Base-by-base conservation (phyloP, 2,888 invertebrate species). In the Anaspis maculata region DNA sequence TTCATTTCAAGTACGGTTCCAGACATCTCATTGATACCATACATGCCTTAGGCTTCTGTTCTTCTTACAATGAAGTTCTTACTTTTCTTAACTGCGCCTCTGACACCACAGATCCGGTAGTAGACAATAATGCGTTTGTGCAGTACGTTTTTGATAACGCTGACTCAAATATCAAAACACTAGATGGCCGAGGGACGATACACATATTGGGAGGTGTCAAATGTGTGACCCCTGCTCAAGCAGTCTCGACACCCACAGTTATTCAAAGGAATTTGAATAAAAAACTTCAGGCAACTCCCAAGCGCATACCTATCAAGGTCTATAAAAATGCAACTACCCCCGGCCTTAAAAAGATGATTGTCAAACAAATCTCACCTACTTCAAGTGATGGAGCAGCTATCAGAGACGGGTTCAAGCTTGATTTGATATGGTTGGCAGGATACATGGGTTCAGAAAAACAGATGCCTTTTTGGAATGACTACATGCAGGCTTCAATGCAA, bases 131-230 rank as follows among this genome's bases (percentile, higher is more conserved):
- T 9, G 25, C 7, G 5, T 25, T 7, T 10, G 25, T 25, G 10
- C 43, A 44, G 27, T 34, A 37, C 15, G 31, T 42, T 10, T 39
- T 34, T 19, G 44, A 44, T 27, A 44, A 44, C 31, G 41, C 34
- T 3, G 41, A 41, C 24, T 34, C 22, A 12, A 38, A 38, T 27
- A 25, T 37, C 3, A 15, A 34, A 13, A 37, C 37, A 9, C 21
- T 41, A 13, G 34, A 38, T 34, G 41, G 34, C 3, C n/a, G 19
- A n/a, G 30, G 30, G 14, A 35, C 39, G 3, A 32, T 39, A 24
- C 45, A 46, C 27, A 16, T 34, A n/a, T 39, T 46, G 43, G 43
- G 39, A 24, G 32, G 38, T 10, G 42, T 44, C 22, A 11, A 7
- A 7, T 10, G n/a, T 6, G 25, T 25, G 6, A 25, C 25, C 5